Base-by-base conservation (phyloP, 2,888 invertebrate genomes). In the Rhagonycha lutea region DNA sequence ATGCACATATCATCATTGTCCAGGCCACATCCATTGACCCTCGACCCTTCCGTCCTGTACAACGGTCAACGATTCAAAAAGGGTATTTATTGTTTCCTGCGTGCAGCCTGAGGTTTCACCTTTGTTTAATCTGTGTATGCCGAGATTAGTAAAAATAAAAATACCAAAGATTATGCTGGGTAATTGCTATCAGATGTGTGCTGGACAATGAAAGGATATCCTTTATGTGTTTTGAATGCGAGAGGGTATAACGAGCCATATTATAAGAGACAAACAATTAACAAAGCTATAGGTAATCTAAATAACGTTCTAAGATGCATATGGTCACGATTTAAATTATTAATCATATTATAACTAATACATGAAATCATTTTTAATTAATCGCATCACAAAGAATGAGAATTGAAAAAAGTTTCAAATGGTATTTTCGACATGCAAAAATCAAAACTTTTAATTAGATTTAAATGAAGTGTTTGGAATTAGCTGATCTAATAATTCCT, bases 71-170 rank as follows among this genome's bases (percentile, higher is more conserved):
- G 76, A 69, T 74, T 76, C 67, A 80, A 81, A 78, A 80, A 80
- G 82, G 82, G 80, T 82, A 83, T 84, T 83, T 83, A 83, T 84
- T 82, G 83, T 83, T 84, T 84, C 83, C 83, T 83, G 83, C 79
- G 78, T 78, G 75, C 76, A 74, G 78, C 81, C 74, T 80, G 80
- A 81, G 82, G 82, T 82, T 47, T 82, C 83, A 83, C 83, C 82
- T 82, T 83, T 83, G 83, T 82, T 80, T 80, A 78, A 80, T 79
- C 79, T 65, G 24, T 81, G 81, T 81, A 82, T 80, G 80, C 82
- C 81, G 82, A 83, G 84, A 84, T 83, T 83, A 83, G 79, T 82
- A 82, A 83, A 82, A 83, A 82, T 83, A 82, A 82, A 81, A 81
- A 81, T 81, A 74, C 75, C 77, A 79, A 80, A 82, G 82, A 83